Evolutionary conservation across 2,113 vertebrate genomes (phyloP).

Genomic region (Pipra filicauda): DNA sequence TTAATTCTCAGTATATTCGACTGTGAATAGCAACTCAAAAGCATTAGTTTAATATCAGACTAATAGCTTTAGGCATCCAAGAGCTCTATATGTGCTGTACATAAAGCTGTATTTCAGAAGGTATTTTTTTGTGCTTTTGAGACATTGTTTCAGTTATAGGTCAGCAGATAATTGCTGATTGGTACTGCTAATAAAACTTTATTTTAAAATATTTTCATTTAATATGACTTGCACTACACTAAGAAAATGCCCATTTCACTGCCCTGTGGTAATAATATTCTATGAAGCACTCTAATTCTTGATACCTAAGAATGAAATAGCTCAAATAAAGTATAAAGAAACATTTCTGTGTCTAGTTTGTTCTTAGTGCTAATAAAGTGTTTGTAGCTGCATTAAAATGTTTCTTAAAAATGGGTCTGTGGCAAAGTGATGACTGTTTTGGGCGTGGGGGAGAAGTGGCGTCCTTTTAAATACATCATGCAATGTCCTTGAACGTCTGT

Average conservation of each 20-base stretch:
- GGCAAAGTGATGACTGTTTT: fast-evolving
- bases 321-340: conserved; percentile 50
- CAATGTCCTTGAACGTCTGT: fast-evolving
- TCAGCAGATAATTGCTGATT: conserved; percentile 59
- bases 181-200: conserved; percentile 71
- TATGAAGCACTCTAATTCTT: conserved; percentile 38
- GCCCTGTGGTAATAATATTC: conserved; percentile 42
- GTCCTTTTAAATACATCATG: fast-evolving
- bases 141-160: conserved; percentile 36
- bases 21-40: conserved; percentile 53
- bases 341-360: neutral
- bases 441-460: fast-evolving
- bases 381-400: neutral
- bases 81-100: conserved; percentile 80
- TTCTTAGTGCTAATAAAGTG: neutral
- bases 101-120: conserved; percentile 77
- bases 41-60: conserved; percentile 54
- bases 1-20: conserved; percentile 57
- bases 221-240: conserved; percentile 32
- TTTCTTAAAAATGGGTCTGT: neutral
- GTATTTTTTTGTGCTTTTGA: conserved; percentile 65
- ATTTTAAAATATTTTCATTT: conserved; percentile 57
- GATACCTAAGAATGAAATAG: neutral
- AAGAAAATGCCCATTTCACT: conserved; percentile 47
- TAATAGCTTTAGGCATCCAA: conserved; percentile 65